Conservation (phyloP, 2,888 invertebrate genomes). For the Polymixis lichenea region DNA sequence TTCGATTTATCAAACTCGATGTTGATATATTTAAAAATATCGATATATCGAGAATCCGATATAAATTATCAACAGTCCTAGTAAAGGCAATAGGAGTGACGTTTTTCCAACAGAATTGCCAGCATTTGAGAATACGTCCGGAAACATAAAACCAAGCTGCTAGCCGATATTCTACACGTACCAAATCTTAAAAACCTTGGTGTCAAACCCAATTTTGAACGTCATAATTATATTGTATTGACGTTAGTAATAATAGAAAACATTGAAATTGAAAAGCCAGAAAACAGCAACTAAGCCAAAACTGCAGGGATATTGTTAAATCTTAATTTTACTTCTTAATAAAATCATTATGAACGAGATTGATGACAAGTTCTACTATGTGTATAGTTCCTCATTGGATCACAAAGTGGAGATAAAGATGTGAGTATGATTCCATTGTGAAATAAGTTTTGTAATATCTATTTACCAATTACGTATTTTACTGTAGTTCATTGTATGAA, state of each 20-base stretch:
- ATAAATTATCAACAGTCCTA: too few relatives aligned
- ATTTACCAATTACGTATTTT: constrained; percentile 16
- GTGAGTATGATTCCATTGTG: constrained; percentile 89
- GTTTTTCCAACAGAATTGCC: not conserved
- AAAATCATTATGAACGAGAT: constrained; percentile 92
- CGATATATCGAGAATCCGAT: too few relatives aligned
- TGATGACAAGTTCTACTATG: constrained; percentile 95
- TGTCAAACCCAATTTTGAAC: too few relatives aligned
- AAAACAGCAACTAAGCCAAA: constrained; percentile 15
- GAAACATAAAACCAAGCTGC: not conserved
- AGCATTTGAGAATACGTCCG: not conserved
- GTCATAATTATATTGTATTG: not conserved
- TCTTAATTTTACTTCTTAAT: not conserved
- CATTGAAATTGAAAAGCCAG: not conserved
- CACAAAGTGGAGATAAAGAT: constrained; percentile 97
- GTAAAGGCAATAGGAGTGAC: too few relatives aligned
- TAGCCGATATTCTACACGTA: not conserved
- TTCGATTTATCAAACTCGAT: too few relatives aligned
- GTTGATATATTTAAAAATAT: too few relatives aligned
- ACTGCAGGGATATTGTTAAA: constrained; percentile 52
- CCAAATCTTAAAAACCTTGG: not conserved
- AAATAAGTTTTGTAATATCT: constrained; percentile 6
- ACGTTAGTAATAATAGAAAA: constrained; percentile 35
- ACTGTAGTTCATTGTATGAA: constrained; percentile 12
- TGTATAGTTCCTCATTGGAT: constrained; percentile 97